Evolutionary conservation across 2,113 vertebrate species (phyloP), one percentile per base, ranked within the genome.

Genomic region (Jacana jacana): DNA sequence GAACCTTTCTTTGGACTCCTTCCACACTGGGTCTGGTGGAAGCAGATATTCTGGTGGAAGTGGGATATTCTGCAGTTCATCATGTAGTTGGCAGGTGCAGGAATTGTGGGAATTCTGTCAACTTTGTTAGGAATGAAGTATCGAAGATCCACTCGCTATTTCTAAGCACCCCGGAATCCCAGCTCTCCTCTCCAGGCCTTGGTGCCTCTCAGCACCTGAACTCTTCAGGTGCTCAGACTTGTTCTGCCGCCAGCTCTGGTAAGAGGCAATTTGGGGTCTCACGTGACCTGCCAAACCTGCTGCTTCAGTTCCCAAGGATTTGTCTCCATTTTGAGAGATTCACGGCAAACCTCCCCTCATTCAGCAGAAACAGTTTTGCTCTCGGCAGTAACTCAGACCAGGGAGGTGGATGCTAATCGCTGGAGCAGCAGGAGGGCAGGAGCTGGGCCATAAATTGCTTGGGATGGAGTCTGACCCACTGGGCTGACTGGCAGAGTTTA

Each of bases 1-100:
- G 93, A 78, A 28, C 76, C 51, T 71, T 89, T 81, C 93, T 79
- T 49, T 79, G 66, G 73, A 5, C 60, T 77, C 63, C 70, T 93
- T 78, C 61, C 65, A 52, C 35, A 35, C 9, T 52, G 37, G 24
- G 31, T 22, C 37, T 48, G 66, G 40, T 51, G 93, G 80, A 69
- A 89, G 79, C 77, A 84, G 81, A 33, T 63, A 22, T n/a, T n/a
- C n/a, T n/a, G n/a, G n/a, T n/a, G 42, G 16, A 71, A 15, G 60
- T 33, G 6, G 5, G 42, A 54, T 22, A 13, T 2, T 76, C 91
- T 85, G 77, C 66, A 55, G 14, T 33, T 90, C 35, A 9, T 46
- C 42, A 8, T 1, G 3, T 17, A 28, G 54, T 9, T 31, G 54
- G 89, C 80, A 84, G 65, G 35, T 69, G 51, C n/a, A 71, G 72